Evolutionary conservation across 2,797 vertebrate species (phyloP), one percentile per base, ranked within the genome.

Genomic region (Gila robusta): DNA sequence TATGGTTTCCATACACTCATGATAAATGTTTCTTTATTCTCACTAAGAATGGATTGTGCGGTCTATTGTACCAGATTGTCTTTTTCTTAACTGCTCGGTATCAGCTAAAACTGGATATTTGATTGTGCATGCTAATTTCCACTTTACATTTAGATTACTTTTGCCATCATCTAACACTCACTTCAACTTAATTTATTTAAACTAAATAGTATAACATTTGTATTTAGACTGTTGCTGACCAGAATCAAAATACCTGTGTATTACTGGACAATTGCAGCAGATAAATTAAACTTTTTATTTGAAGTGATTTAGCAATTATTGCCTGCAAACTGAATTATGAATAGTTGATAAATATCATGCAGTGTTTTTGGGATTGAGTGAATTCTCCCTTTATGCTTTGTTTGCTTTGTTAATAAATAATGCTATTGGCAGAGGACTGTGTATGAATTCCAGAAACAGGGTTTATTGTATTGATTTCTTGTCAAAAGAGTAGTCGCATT

Each of bases 381-480:
- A 39, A 59, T 39, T 78, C 7, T 17, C 21, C 52, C 23, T 54
- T 62, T 7, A 9, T 39, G 76, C 76, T 78, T 39, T 23, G 74
- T 59, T 59, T 59, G 7, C 54, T 59, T 41, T 59, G 7, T 16
- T 64, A 64, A 79, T 64, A 64, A 64, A 64, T 44, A 39, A 78
- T 39, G 35, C 23, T 78, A 59, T 78, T 62, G 76, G 35, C 76
- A 59, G 35, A 39, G 35, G 76, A 37, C 54, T 39, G 23, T 71
- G 52, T 67, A 73, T 35, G 32, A 41, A 32, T 86, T 74, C 19
- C 32, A 82, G 41, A 77, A 52, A 77, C n/a, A 12, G 37, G 49
- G 83, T 23, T 44, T 83, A 59, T 66, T 70, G 72, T 78, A 64
- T 79, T 82, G 79, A 81, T 85, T 85, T 79, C 14, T 28, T 73